A percentile compares a stretch with the other conserved stretches of the same genome.
phyloP scores from a whole-genome alignment of 1,140 invertebrate genomes.

The Varroa destructor region DNA sequence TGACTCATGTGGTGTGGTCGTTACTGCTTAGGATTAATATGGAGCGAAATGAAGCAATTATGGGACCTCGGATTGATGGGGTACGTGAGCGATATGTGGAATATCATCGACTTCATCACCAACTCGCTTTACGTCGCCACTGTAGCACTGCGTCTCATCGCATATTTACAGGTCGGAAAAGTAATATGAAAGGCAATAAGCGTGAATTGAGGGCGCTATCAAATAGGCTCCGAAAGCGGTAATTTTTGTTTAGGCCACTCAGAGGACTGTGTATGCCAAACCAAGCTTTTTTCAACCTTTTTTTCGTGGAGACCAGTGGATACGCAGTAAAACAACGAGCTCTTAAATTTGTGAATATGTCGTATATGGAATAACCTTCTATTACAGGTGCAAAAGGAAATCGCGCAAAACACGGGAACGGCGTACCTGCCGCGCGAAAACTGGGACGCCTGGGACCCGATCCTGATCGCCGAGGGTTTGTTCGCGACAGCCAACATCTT shows the following conservation, averaged over 20 bases:
- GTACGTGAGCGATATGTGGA: conserved; percentile 97
- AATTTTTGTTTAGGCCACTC: conserved; percentile 17
- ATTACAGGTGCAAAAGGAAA: conserved; percentile 42
- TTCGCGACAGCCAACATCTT: conserved; percentile 54
- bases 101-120: conserved; percentile 95
- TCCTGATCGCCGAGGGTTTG: conserved; percentile 51
- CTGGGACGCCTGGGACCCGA: conserved; percentile 54
- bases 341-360: conserved; percentile 29
- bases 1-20: conserved; percentile 23
- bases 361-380: conserved; percentile 1
- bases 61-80: conserved; percentile 93
- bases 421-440: conserved; percentile 42
- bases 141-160: conserved; percentile 77
- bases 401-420: conserved; percentile 36
- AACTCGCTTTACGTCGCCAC: conserved; percentile 90
- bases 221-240: not conserved
- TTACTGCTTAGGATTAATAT: conserved; percentile 63
- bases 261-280: conserved; percentile 27
- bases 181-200: not conserved
- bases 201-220: not conserved
- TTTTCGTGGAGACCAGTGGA: conserved; percentile 29
- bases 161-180: conserved; percentile 63
- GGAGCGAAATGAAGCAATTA: conserved; percentile 95
- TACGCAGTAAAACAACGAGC: conserved; percentile 23
- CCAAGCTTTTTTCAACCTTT: conserved; percentile 6